These are phyloP conservation scores for Torymus tubicola DNA, from an alignment of 2,888 invertebrate species.

Conservation along the genomic window DNA sequence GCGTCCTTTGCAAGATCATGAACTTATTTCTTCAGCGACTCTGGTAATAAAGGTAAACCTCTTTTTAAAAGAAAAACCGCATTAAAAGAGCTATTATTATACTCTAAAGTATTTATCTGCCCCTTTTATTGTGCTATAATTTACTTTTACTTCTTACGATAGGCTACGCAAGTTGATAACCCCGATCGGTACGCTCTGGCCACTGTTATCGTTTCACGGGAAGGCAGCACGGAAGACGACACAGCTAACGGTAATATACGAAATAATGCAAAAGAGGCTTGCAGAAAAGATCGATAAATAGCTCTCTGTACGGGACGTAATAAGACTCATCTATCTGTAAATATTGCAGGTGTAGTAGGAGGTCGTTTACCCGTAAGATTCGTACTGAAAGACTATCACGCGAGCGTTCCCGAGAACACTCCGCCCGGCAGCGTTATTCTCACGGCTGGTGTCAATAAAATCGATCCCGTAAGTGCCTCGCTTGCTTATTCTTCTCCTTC, in stretches of 20 bases:
- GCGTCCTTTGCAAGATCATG: constrained; percentile 80
- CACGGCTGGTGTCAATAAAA: constrained; percentile 79
- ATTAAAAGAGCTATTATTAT: no score
- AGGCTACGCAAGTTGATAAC: constrained; percentile 91
- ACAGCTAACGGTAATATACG: constrained; percentile 68
- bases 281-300: neutral
- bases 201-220: constrained; percentile 84
- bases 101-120: no score
- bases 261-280: neutral
- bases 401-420: constrained; percentile 86
- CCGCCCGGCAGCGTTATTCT: constrained; percentile 85
- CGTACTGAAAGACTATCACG: constrained; percentile 83
- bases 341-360: constrained; percentile 60
- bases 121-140: no score
- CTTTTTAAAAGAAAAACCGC: no score
- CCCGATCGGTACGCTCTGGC: constrained; percentile 91
- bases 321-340: neutral
- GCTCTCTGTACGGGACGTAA: neutral
- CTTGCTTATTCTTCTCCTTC: no score
- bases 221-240: constrained; percentile 78
- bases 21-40: constrained; percentile 84
- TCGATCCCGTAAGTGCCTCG: constrained; percentile 68
- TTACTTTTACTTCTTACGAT: neutral
- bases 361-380: constrained; percentile 80
- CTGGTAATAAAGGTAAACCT: constrained; percentile 85